These are phyloP conservation scores for Pocillopora meandrina DNA, from an alignment of 92 coral and sea anemone genomes.

Conservation along the genomic window DNA sequence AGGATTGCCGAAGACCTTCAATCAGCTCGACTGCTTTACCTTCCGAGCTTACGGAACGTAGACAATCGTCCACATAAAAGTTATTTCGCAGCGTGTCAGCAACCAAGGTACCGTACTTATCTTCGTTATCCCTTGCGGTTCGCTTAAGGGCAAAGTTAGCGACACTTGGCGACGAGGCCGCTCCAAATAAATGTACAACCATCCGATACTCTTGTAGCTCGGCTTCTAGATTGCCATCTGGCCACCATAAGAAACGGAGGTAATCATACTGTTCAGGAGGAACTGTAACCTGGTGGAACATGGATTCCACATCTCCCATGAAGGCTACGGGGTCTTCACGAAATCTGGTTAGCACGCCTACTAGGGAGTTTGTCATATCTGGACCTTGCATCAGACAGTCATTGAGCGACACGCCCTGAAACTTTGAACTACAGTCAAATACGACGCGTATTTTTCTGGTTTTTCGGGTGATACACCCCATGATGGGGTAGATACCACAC, in stretches of 20 bases:
- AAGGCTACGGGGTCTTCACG: slow-evolving; percentile 56
- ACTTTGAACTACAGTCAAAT: slow-evolving; percentile 60
- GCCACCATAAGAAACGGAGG: slow-evolving; percentile 57
- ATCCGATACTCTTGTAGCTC: slow-evolving; percentile 21
- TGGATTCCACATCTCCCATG: slow-evolving; percentile 61
- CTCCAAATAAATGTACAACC: slow-evolving; percentile 22
- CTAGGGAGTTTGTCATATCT: slow-evolving; percentile 55
- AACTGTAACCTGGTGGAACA: slow-evolving; percentile 60
- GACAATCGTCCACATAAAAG: slow-evolving; percentile 38
- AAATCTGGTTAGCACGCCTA: slow-evolving; percentile 56
- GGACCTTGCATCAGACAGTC: slow-evolving; percentile 65
- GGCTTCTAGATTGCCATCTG: slow-evolving; percentile 25
- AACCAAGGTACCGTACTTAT: not conserved
- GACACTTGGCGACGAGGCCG: not conserved
- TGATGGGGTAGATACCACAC: slow-evolving; percentile 65
- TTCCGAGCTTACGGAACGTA: slow-evolving; percentile 29
- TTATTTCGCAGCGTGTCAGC: slow-evolving; percentile 20
- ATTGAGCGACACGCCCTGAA: slow-evolving; percentile 57
- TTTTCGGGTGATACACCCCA: slow-evolving; percentile 65
- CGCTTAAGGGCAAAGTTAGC: not conserved
- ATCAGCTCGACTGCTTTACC: slow-evolving; percentile 49
- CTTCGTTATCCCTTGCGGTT: not conserved
- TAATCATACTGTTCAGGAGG: slow-evolving; percentile 55
- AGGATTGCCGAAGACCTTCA: slow-evolving; percentile 32
- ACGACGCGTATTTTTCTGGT: slow-evolving; percentile 44